phyloP scores from a whole-genome alignment of 2,113 vertebrate species.

The Bungarus multicinctus region DNA sequence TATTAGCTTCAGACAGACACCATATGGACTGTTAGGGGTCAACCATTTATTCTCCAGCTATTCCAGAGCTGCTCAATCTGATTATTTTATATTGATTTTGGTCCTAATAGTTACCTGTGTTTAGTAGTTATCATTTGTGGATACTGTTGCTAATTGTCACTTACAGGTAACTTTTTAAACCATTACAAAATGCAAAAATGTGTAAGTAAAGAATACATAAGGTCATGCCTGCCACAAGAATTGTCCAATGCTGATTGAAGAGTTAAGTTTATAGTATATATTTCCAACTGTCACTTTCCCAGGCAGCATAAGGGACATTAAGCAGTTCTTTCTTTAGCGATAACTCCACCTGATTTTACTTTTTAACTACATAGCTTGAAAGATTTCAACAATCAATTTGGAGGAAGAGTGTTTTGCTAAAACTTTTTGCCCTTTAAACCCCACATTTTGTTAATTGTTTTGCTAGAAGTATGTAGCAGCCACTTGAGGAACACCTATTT shows the following conservation, averaged over 20 bases:
- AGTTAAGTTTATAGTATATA: background rate
- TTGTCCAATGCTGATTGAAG: background rate
- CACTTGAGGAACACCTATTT: conserved; percentile 66
- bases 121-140: background rate
- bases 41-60: background rate
- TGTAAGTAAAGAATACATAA: background rate
- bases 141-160: background rate
- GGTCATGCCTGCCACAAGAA: background rate
- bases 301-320: background rate
- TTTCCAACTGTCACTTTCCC: background rate
- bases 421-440: conserved; percentile 2
- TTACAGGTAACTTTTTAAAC: background rate
- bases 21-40: background rate
- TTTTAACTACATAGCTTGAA: background rate
- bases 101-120: background rate
- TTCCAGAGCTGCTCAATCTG: background rate
- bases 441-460: conserved; percentile 49
- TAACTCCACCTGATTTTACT: conserved; percentile 22
- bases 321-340: background rate
- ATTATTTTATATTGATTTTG: background rate
- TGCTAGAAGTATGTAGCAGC: conserved; percentile 52
- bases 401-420: conserved; percentile 28
- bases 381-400: conserved; percentile 26
- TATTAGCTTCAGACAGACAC: background rate
- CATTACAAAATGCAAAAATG: background rate